Base-by-base conservation (phyloP, 2,888 invertebrate genomes). In the Eupsilia transversa region DNA sequence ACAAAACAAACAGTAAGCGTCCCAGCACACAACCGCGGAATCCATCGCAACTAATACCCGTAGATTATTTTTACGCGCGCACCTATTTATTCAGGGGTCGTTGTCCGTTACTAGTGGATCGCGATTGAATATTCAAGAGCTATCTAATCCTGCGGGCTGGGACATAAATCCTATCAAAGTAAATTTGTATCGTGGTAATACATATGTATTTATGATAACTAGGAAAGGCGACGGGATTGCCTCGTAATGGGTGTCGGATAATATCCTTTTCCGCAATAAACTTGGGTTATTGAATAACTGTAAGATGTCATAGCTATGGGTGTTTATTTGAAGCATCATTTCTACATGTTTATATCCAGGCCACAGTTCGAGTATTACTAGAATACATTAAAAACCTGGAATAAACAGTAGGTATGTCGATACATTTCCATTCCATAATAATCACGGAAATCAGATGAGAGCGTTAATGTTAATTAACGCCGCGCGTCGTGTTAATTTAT, bases 161-260 rank as follows among this genome's bases (percentile, higher is more conserved):
- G 57, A 59, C 70, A 74, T 83, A 84, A 86, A 80, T 77, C 70
- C 74, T 77, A 80, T 79, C 80, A 79, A 74, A 82, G 77, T 72
- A 74, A 74, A 86, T 82, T 82, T 83, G 82, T 76, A 83, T 80
- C 70, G 66, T 59, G 78, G 82, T 73, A 68, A 86, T 86, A 84
- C 82, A 84, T 84, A 84, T 85, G 85, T 80, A 85, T 84, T 82
- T 84, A 85, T 85, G 83, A 74, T 85, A 84, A 84, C 57, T 74
- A 83, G 65, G 65, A 79, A 79, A 83, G 72, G 72, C 79, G 63
- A 33, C 69, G 69, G 57, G 76, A 82, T 82, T 69, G 80, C 52
- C 61, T 35, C 56, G 60, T 83, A 76, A 83, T 80, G 66, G 72
- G 41, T 63, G 54, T 72, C 66, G 80, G 33, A 66, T 74, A 75